These are phyloP conservation scores for Mormyrops boulengeri DNA, from an alignment of 2,797 vertebrate genomes.

Conservation along the genomic window DNA sequence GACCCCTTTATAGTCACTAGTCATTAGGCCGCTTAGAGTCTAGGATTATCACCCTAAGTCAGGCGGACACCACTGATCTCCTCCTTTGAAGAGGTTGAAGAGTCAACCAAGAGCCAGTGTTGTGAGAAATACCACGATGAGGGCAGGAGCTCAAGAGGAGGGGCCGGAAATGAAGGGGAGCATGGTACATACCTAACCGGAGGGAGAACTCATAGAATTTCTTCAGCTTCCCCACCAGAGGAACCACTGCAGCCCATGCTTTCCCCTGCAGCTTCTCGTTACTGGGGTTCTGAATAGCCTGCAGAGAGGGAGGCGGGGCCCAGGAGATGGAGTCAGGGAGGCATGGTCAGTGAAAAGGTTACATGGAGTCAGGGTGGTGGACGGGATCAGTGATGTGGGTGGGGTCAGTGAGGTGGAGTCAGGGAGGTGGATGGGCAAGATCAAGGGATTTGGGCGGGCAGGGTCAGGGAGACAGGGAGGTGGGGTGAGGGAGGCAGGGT, in stretches of 20 bases:
- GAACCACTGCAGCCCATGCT: conserved; percentile 86
- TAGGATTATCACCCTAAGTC: background rate
- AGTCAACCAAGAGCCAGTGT: background rate
- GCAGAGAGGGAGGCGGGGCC: conserved; percentile 5
- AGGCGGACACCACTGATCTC: background rate
- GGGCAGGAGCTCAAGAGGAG: background rate
- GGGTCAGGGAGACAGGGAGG: too few species aligned
- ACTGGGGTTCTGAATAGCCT: conserved; percentile 91
- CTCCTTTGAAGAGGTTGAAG: background rate
- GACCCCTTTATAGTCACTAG: background rate
- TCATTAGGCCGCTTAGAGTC: background rate
- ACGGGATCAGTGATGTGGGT: background rate
- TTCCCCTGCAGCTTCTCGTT: conserved; percentile 83
- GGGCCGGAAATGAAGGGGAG: background rate
- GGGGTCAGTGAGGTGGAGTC: background rate
- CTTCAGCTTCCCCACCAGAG: conserved; percentile 89
- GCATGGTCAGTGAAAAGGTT: background rate
- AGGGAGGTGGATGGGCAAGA: too few species aligned
- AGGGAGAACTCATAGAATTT: conserved; percentile 95
- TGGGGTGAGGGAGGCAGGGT: too few species aligned
- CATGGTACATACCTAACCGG: conserved; percentile 72
- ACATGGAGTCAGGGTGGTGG: background rate
- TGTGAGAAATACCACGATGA: background rate
- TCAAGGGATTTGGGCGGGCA: too few species aligned
- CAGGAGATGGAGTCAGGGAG: background rate